These are phyloP conservation scores for Dilophus febrilis DNA, from an alignment of 2,888 invertebrate species.

Conservation along the genomic window DNA sequence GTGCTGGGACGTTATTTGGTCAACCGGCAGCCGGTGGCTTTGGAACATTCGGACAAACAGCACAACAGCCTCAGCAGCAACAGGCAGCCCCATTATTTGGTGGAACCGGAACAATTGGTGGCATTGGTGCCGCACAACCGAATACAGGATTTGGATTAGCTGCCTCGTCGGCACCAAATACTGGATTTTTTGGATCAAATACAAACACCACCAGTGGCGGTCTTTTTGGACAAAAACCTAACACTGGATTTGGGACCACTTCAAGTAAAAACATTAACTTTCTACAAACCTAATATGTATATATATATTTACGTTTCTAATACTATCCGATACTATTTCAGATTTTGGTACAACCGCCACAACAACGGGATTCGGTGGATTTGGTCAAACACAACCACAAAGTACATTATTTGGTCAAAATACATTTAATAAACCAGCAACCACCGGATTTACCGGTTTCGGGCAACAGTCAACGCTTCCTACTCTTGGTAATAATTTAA, in stretches of 20 bases:
- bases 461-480: slow-evolving; percentile 20
- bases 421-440: slow-evolving; percentile 28
- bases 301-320: no score
- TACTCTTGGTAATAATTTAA: slow-evolving; percentile 14
- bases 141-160: slow-evolving; percentile 20
- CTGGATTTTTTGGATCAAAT: slow-evolving; percentile 25
- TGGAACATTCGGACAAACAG: slow-evolving; percentile 26
- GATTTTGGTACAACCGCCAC: slow-evolving; percentile 14
- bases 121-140: slow-evolving; percentile 26
- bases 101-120: slow-evolving; percentile 29
- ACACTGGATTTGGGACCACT: slow-evolving; percentile 17
- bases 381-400: slow-evolving; percentile 19
- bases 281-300: background rate
- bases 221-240: slow-evolving; percentile 13
- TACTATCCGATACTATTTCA: no score
- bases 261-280: slow-evolving; percentile 4
- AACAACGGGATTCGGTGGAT: slow-evolving; percentile 28
- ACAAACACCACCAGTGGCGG: slow-evolving; percentile 30
- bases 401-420: slow-evolving; percentile 22
- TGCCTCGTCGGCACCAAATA: slow-evolving; percentile 17
- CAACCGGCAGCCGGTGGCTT: slow-evolving; percentile 24
- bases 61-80: slow-evolving; percentile 23
- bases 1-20: slow-evolving; percentile 29
- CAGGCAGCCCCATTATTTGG: slow-evolving; percentile 39
- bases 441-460: slow-evolving; percentile 39